Conservation (phyloP, 2,888 invertebrate genomes). For the Hirtodrosophila alboralis region DNA sequence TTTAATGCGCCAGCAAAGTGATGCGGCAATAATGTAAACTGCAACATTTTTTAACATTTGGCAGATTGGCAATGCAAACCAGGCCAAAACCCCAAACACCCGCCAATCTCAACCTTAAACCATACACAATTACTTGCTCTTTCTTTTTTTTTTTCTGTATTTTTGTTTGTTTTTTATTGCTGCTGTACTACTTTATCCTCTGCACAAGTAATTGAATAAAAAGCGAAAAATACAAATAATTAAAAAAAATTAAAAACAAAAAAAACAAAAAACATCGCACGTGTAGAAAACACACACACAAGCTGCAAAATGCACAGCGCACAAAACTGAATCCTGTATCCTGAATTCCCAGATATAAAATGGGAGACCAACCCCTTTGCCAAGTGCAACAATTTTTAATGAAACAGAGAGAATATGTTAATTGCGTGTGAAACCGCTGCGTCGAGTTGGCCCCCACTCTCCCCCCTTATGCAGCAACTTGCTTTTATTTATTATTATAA, state of each 20-base stretch:
- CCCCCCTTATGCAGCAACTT: slow-evolving; percentile 27
- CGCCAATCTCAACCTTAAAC: slow-evolving; percentile 2
- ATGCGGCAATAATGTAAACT: slow-evolving; percentile 45
- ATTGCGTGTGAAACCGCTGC: slow-evolving; percentile 78
- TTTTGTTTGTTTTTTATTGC: not conserved
- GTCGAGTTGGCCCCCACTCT: slow-evolving; percentile 56
- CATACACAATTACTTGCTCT: slow-evolving; percentile 26
- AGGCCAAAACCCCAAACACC: not conserved
- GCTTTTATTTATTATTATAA: slow-evolving; percentile 72
- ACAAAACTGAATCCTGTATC: slow-evolving; percentile 24
- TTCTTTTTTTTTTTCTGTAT: slow-evolving; percentile 7
- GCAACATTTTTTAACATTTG: slow-evolving; percentile 54
- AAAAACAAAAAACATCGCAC: slow-evolving; percentile 41
- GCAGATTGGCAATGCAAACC: slow-evolving; percentile 8
- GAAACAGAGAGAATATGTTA: slow-evolving; percentile 76
- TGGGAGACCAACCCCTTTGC: slow-evolving; percentile 8
- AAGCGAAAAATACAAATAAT: slow-evolving; percentile 46
- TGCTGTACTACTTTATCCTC: slow-evolving; percentile 25
- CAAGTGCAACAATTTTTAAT: slow-evolving; percentile 73
- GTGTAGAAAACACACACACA: slow-evolving; percentile 42
- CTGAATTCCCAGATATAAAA: too few relatives aligned
- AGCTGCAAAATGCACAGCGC: slow-evolving; percentile 25
- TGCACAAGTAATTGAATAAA: slow-evolving; percentile 72
- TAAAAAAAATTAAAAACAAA: slow-evolving; percentile 47
- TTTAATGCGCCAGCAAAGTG: slow-evolving; percentile 63